Evolutionary conservation across 2,888 invertebrate genomes (phyloP), one percentile per base, ranked within the genome.

Genomic region (Drosophila austrosaltans): DNA sequence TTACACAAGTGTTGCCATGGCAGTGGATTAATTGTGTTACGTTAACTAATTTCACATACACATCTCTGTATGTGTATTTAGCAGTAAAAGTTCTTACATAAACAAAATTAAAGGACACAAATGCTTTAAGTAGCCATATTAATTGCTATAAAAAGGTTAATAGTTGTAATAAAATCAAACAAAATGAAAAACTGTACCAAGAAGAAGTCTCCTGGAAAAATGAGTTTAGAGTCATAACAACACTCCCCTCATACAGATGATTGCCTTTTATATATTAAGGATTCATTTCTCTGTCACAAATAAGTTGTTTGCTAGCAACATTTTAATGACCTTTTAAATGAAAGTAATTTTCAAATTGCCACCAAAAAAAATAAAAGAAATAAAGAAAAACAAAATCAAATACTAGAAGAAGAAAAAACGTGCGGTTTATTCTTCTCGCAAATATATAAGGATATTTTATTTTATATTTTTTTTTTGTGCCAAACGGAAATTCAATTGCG

Each of bases 281-380:
- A 36, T 2, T 36, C 36, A 36, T 36, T 36, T 22, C 8, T 2
- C 44, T 48, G 39, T 7, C 12, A 12, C 54, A 56, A 71, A 71
- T 70, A 74, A 77, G 65, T 76, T 76, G 66, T 71, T 53, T 69
- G 66, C 10, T 71, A 75, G 72, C 69, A 53, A 66, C 76, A 78
- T 79, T 88, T 81, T 83, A 87, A 89, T 90, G 81, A 86, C 81
- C 89, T 89, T 88, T 85, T 82, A 78, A 88, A 84, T 82, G 78
- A 89, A 90, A 90, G 79, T 85, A 82, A 87, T 81, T 82, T 83
- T 76, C 77, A 77, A 82, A 83, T 77, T 77, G 78, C 62, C 63
- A 67, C 69, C 8, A 63, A 54, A 57, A 61, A 69, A 67, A 8
- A 36, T 2, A 40, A n/a, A 36, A 32, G 6, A 36, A 57, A 61